These are phyloP conservation scores for Coturnix japonica DNA, from an alignment of 2,113 vertebrate species.

Conservation along the genomic window DNA sequence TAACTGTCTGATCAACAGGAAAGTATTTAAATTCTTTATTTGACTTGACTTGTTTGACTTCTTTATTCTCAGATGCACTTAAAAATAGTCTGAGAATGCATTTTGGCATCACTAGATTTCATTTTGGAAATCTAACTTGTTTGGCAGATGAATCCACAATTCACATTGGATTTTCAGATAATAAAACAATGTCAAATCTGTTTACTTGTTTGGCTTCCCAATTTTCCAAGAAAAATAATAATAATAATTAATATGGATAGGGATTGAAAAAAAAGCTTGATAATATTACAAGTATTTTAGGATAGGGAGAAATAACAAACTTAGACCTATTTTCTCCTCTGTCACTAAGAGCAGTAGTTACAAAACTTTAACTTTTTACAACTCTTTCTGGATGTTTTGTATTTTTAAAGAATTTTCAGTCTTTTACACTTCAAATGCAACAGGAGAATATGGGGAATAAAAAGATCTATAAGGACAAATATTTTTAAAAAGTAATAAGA, in stretches of 20 bases:
- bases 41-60: neutral
- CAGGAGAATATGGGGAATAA: neutral
- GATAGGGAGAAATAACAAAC: neutral
- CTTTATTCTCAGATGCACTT: fast-evolving
- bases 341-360: neutral
- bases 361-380: neutral
- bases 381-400: neutral
- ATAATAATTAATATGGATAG: neutral
- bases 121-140: neutral
- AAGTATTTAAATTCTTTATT: neutral
- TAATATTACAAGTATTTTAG: neutral
- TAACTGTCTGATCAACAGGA: neutral
- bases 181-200: neutral
- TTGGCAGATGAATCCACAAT: neutral
- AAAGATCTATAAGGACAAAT: neutral
- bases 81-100: neutral
- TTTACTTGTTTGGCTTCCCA: neutral
- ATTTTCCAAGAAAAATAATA: neutral
- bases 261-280: neutral
- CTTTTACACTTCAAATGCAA: neutral
- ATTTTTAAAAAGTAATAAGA: neutral
- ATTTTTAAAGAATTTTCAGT: neutral
- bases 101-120: neutral
- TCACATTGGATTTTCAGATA: neutral
- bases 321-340: neutral